These are phyloP conservation scores for Oxycera nigricornis DNA, from an alignment of 2,888 invertebrate species.

Conservation along the genomic window DNA sequence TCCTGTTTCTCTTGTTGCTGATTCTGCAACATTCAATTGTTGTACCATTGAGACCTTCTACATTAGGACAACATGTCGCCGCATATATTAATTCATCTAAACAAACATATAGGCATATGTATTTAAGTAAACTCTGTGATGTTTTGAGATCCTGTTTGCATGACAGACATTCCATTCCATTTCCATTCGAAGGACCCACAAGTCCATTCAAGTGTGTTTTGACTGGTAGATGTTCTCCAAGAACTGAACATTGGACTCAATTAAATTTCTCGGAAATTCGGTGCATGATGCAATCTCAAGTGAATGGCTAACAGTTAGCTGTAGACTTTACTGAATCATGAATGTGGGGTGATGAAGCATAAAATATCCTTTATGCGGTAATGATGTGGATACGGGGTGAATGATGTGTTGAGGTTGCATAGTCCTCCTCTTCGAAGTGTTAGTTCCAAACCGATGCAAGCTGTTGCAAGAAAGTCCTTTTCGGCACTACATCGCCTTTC, in stretches of 20 bases:
- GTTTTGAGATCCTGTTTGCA: slow-evolving; percentile 39
- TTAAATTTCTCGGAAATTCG: slow-evolving; percentile 44
- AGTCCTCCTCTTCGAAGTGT: background rate
- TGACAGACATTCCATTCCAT: slow-evolving; percentile 22
- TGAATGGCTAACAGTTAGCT: slow-evolving; percentile 5
- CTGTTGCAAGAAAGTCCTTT: background rate
- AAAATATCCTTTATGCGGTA: slow-evolving; percentile 1
- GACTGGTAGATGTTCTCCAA: background rate
- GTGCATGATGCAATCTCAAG: slow-evolving; percentile 41
- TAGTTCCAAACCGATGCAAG: background rate
- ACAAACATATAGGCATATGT: background rate
- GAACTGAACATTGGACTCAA: slow-evolving; percentile 40
- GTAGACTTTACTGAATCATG: background rate
- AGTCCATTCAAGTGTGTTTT: background rate
- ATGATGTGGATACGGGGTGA: background rate
- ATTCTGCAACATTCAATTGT: slow-evolving; percentile 9
- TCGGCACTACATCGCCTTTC: background rate
- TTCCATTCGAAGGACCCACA: background rate
- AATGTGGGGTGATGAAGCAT: slow-evolving; percentile 2
- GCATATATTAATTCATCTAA: background rate
- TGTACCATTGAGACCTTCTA: background rate
- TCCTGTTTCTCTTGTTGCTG: no score
- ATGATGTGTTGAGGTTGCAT: slow-evolving; percentile 6
- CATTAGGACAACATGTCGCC: background rate
- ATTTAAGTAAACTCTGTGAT: background rate